Evolutionary conservation across 2,888 invertebrate species (phyloP), one percentile per base, ranked within the genome.

Genomic region (Latrodectus elegans): DNA sequence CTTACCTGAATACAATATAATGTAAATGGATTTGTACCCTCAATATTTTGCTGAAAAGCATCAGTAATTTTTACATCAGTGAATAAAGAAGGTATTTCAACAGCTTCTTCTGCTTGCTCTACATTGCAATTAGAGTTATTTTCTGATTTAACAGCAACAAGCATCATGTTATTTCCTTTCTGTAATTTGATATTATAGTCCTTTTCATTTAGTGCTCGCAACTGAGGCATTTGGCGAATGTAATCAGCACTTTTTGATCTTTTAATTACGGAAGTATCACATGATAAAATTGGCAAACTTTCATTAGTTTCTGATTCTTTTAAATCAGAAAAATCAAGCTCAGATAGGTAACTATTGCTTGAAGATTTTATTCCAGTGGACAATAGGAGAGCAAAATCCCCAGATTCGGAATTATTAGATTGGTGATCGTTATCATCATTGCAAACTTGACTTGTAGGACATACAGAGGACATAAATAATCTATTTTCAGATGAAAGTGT

Each of bases 1-100:
- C 84, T 82, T n/a, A 88, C 88, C 91, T 92, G 91, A 60, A 92
- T 91, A 84, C 91, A 91, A 89, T 92, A 92, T 52, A 92, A 90
- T 72, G 91, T 91, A 90, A 91, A 91, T 55, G 91, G 91, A 67
- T 91, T 78, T 52, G 89, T 91, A 60, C 91, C 91, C 9, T 91
- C 90, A 81, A 91, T 91, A 79, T 67, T 84, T 72, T 91, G 90
- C 81, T 91, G 90, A 86, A 92, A 91, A 22, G 92, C 92, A 82
- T 90, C 90, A 1, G 92, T 91, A 82, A 92, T 92, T 70, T 87
- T 74, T 17, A 90, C 77, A 88, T 89, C 79, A 67, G 89, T 79
- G 82, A 88, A 88, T 65, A 89, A 53, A 53, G 83, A 60, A 17
- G 83, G 84, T 17, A 78, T 75, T 82, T 87, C 88, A 65, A 84